Evolutionary conservation across 2,888 invertebrate genomes (phyloP).

Genomic region (Horisme vitalbata): DNA sequence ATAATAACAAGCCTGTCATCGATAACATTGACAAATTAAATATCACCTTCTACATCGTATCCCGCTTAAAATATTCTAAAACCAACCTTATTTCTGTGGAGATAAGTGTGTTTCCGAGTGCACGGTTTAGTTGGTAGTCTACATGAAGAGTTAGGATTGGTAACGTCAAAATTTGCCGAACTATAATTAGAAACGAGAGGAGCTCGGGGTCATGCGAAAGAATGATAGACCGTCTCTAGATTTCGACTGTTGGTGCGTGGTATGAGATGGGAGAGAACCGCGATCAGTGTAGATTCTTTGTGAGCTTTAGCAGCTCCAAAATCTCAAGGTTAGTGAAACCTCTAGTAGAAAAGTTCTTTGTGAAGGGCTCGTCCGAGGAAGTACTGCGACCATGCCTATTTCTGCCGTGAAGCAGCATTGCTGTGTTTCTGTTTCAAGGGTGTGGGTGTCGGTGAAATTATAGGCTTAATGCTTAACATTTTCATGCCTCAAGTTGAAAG

Average conservation of each 20-base stretch:
- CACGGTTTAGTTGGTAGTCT: constrained; percentile 41
- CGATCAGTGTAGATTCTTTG: too few relatives aligned
- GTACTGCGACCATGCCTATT: too few relatives aligned
- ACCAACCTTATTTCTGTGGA: constrained; percentile 30
- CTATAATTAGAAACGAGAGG: constrained; percentile 71
- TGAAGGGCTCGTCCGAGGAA: too few relatives aligned
- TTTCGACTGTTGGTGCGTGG: constrained; percentile 32
- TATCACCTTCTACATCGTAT: constrained; percentile 46
- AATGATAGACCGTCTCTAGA: constrained; percentile 60
- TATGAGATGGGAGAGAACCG: constrained; percentile 16
- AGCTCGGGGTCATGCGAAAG: constrained; percentile 76
- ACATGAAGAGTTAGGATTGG: constrained; percentile 50
- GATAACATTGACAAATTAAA: constrained; percentile 80
- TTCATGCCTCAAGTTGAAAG: too few relatives aligned
- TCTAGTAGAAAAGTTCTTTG: too few relatives aligned
- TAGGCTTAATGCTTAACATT: too few relatives aligned
- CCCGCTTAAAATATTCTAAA: constrained; percentile 10
- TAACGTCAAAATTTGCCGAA: constrained; percentile 68
- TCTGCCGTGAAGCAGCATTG: too few relatives aligned
- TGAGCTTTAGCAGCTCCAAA: too few relatives aligned
- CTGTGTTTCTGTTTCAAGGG: too few relatives aligned
- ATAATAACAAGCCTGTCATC: constrained; percentile 72
- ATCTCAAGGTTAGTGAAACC: too few relatives aligned
- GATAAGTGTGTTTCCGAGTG: constrained; percentile 30
- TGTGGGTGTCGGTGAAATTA: too few relatives aligned